These are phyloP conservation scores for Dasypolia templi DNA, from an alignment of 2,888 invertebrate genomes.

Conservation along the genomic window DNA sequence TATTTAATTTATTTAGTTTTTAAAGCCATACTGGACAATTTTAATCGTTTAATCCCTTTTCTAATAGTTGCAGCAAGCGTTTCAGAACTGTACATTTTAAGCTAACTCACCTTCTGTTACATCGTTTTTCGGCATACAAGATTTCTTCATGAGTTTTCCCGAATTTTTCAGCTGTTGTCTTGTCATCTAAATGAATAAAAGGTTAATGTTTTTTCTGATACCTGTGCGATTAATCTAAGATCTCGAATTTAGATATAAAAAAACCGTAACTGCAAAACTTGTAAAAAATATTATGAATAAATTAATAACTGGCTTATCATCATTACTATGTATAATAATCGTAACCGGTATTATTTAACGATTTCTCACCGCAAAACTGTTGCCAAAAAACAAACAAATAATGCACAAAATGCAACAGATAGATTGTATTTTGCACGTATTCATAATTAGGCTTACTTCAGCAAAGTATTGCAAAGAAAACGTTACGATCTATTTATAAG, in stretches of 20 bases:
- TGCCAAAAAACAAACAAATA: slow-evolving; percentile 58
- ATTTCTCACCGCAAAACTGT: slow-evolving; percentile 72
- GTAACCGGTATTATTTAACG: background rate
- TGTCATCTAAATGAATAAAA: slow-evolving; percentile 79
- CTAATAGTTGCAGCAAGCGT: background rate
- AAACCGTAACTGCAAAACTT: slow-evolving; percentile 15
- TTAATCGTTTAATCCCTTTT: background rate
- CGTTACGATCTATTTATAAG: slow-evolving; percentile 69
- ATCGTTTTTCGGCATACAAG: slow-evolving; percentile 92
- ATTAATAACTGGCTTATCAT: slow-evolving; percentile 29
- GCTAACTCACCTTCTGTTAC: slow-evolving; percentile 87
- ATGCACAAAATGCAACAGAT: slow-evolving; percentile 45
- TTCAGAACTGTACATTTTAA: background rate
- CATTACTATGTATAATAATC: background rate
- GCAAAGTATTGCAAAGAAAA: slow-evolving; percentile 59
- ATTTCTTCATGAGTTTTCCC: slow-evolving; percentile 91
- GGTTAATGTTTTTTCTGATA: background rate
- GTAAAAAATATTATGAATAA: slow-evolving; percentile 18
- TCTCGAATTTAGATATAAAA: background rate
- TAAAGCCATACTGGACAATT: background rate
- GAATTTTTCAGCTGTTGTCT: slow-evolving; percentile 92
- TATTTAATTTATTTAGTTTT: too few species aligned
- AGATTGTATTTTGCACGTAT: slow-evolving; percentile 56
- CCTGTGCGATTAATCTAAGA: background rate
- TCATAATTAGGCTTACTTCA: slow-evolving; percentile 64